Base-by-base conservation (phyloP, 2,888 invertebrate species). In the Dysmachus trigonus region DNA sequence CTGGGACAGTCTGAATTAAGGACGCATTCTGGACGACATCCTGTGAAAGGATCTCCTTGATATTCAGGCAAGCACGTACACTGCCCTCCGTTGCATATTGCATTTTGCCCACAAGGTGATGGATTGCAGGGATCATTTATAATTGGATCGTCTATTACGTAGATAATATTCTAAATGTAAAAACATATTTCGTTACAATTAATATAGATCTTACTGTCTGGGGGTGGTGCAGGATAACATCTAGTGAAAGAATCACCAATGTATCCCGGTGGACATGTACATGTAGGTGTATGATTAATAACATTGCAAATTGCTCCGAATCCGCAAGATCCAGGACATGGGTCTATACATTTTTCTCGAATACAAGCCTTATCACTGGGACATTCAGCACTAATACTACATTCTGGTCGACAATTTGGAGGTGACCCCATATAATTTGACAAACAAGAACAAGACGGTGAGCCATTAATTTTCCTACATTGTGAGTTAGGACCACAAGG, bases 11-110 rank as follows among this genome's bases (percentile, higher is more conserved):
- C 96, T 4, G 93, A 92, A 90, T 95, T 96, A 6, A 96, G 92
- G 8, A 95, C 94, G 92, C 96, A 96, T 92, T 96, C 96, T 8
- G 96, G 96, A 88, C 96, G 93, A 90, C 96, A 97, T 74, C 95
- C 95, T 73, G 94, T 91, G 89, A 95, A 96, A 0, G 97, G 96
- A 92, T 97, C 95, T 38, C 97, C 97, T 88, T 94, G 94, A 89
- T 95, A 96, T 89, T 96, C 95, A 1, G 94, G 93, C 53, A 95
- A 90, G 90, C 97, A 97, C 31, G 93, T 94, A 89, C 96, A 96
- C 87, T 94, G 91, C 79, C 96, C 96, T 89, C 95, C 93, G 35
- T 86, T 87, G 47, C 90, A 91, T 89, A 94, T 92, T 1, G 97
- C 93, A 90, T 97, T 97, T 10, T 95, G 92, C n/a, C 97, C 94